Evolutionary conservation across 2,113 vertebrate species (phyloP).

Genomic region (Nannospalax galili): DNA sequence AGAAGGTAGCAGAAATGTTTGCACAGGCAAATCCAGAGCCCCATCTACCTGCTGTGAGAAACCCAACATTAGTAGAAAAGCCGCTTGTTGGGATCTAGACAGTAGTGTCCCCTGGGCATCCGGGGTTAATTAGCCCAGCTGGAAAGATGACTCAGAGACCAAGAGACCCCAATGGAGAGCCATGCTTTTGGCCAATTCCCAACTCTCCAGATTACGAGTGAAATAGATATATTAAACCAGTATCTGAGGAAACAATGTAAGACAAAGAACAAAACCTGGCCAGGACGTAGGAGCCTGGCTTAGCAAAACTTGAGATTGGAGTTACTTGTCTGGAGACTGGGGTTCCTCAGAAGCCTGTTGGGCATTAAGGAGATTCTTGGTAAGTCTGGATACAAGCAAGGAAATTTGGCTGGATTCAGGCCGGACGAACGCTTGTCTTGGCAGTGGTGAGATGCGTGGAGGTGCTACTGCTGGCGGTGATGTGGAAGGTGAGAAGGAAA

Average conservation of each 20-base stretch:
- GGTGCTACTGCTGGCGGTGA: not conserved
- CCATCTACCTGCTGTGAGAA: not conserved
- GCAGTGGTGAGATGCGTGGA: not conserved
- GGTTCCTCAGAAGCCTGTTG: not conserved
- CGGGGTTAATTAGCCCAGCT: not conserved
- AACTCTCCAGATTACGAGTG: not conserved
- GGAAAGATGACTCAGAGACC: not conserved
- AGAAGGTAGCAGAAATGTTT: not conserved
- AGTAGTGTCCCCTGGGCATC: not conserved
- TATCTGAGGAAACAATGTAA: not conserved
- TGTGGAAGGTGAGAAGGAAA: not conserved
- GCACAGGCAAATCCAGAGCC: not conserved
- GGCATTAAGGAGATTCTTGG: not conserved
- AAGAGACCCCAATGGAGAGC: not conserved
- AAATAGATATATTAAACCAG: not conserved
- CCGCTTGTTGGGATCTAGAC: accelerated
- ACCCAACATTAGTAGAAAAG: not conserved
- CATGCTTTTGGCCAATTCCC: not conserved
- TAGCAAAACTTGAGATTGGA: not conserved
- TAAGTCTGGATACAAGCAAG: not conserved
- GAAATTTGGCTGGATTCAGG: not conserved
- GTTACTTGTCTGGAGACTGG: not conserved
- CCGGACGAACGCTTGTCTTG: not conserved
- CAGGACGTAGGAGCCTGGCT: not conserved
- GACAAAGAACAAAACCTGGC: not conserved